Percentiles rank a stretch among this genome's conserved stretches.
These are phyloP conservation scores for Cyprinodon tularosa DNA, from an alignment of 2,113 vertebrate genomes.

Conservation along the genomic window DNA sequence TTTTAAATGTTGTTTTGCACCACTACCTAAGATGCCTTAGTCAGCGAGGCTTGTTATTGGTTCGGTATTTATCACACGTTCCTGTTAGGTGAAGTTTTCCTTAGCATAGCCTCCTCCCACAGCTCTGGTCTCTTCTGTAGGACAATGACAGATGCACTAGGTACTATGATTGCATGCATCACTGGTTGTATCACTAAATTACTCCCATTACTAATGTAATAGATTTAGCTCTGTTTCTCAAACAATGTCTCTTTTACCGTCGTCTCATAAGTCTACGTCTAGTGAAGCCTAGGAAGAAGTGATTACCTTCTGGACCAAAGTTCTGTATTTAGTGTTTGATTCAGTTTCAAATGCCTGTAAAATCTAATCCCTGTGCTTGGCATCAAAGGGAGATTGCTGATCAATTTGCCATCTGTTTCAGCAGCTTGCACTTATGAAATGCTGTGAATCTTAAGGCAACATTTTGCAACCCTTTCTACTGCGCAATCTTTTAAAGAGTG, in stretches of 20 bases:
- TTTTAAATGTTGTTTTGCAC: constrained; percentile 70
- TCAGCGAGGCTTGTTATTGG: constrained; percentile 36
- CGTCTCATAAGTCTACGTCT: constrained; percentile 12
- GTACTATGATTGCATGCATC: constrained; percentile 61
- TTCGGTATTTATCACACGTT: constrained; percentile 47
- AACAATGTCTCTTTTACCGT: background rate
- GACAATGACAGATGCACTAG: constrained; percentile 45
- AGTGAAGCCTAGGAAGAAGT: constrained; percentile 43
- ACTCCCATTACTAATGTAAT: constrained; percentile 28
- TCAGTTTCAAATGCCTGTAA: constrained; percentile 54
- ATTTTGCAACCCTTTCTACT: constrained; percentile 65
- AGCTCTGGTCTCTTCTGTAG: constrained; percentile 13
- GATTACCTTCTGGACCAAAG: constrained; percentile 59
- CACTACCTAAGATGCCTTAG: constrained; percentile 77
- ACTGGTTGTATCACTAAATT: constrained; percentile 8
- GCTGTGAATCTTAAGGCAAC: constrained; percentile 63
- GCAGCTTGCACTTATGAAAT: constrained; percentile 64
- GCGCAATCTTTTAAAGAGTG: constrained; percentile 37
- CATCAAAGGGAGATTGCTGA: constrained; percentile 57
- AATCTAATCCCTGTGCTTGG: constrained; percentile 59
- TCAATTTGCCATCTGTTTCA: constrained; percentile 51
- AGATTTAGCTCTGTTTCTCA: constrained; percentile 12
- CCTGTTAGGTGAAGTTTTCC: constrained; percentile 46
- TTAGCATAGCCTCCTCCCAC: constrained; percentile 36
- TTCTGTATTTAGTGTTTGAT: constrained; percentile 50